Base-by-base conservation (phyloP, 1,140 invertebrate genomes). In the Cyrtorhinus lividipennis region DNA sequence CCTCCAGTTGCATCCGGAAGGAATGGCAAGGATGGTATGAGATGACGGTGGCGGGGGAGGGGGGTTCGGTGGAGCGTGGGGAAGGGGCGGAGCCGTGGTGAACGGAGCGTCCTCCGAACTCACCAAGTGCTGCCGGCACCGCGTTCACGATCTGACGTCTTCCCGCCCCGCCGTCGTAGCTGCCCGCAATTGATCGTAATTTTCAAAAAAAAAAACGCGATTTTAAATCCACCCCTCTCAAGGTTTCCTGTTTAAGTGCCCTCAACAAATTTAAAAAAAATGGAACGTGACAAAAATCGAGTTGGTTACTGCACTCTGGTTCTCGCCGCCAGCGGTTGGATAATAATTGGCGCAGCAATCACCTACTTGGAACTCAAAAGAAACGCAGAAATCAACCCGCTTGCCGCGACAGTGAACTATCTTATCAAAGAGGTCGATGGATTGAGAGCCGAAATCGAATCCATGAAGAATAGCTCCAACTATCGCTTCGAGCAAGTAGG, bases 301-400 rank as follows among this genome's bases (percentile, higher is more conserved):
- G 48, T 53, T 10, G 48, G 48, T 53, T 53, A 20, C 12, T 63
- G 62, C 22, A 63, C 56, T 12, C 23, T 53, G 22, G 62, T 63
- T 22, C 10, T 63, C 20, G 62, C 46, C 18, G 8, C 53, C 15
- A 24, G 24, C 26, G 62, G 24, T n/a, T 53, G 24, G 18, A 13
- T 63, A 1, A 56, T 53, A 5, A n/a, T 63, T 24, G 62, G 62
- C 15, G 22, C 30, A 22, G 62, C 53, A 20, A 53, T 63, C n/a
- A 56, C 46, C 5, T 63, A 63, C 22, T 38, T 63, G 22, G 62
- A 63, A 25, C 20, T 58, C 3, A 56, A 56, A 30, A 57, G 62
- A 25, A 58, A 26, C 12, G 18, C 45, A 12, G 62, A 63, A 27
- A 63, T 63, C 48, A 53, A 53, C 20, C 48, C 48, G 0, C 8